These are phyloP conservation scores for Semnornis frantzii DNA, from an alignment of 2,113 vertebrate species.

Conservation along the genomic window DNA sequence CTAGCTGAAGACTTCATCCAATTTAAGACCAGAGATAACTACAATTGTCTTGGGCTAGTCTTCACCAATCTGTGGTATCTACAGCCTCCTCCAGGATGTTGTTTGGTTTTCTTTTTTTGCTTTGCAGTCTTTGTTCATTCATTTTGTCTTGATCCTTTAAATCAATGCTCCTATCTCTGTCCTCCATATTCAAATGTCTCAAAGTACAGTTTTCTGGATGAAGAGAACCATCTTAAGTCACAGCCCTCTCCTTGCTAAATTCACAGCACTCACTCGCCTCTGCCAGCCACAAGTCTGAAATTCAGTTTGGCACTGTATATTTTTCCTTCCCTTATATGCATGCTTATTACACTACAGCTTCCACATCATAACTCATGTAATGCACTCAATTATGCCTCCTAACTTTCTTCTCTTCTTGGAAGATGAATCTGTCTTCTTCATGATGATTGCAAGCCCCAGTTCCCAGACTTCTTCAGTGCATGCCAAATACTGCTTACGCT, in stretches of 20 bases:
- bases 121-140: not conserved
- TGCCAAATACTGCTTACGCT: not conserved
- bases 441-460: not conserved
- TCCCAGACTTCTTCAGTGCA: not conserved
- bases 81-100: not conserved
- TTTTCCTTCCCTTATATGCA: not conserved
- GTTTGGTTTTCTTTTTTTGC: not conserved
- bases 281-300: not conserved
- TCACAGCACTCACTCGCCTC: not conserved
- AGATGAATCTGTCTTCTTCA: not conserved
- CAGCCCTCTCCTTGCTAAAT: not conserved
- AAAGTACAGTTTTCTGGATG: not conserved
- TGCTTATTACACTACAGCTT: not conserved
- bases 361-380: not conserved
- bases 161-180: not conserved
- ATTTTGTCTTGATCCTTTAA: not conserved
- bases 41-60: not conserved
- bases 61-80: not conserved
- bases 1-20: not conserved
- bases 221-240: not conserved
- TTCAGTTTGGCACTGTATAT: not conserved
- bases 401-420: conserved; percentile 11
- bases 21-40: not conserved
- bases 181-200: not conserved
- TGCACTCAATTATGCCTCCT: not conserved